Evolutionary conservation across 2,113 vertebrate species (phyloP).

Genomic region (Callionymus lyra): DNA sequence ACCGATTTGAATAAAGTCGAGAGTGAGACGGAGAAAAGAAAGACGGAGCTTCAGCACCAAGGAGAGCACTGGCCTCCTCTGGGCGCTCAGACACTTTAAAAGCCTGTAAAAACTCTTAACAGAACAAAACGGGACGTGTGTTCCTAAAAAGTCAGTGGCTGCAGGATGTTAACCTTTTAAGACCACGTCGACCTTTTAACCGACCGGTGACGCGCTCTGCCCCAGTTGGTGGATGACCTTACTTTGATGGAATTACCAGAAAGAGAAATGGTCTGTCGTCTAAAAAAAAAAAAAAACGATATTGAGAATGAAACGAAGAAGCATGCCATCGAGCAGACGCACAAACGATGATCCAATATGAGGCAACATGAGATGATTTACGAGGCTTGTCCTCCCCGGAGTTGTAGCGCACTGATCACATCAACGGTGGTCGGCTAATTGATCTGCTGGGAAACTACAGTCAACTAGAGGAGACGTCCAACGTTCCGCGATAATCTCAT

Average conservation of each 20-base stretch:
- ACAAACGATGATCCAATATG: constrained; percentile 2
- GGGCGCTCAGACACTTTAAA: constrained; percentile 15
- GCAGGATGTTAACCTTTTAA: constrained; percentile 59
- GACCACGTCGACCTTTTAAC: constrained; percentile 55
- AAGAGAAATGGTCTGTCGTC: constrained; percentile 32
- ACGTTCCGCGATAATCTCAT: too few species aligned
- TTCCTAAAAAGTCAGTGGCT: constrained; percentile 21
- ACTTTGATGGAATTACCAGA: constrained; percentile 60
- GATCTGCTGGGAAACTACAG: neutral
- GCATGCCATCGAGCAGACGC: constrained; percentile 1
- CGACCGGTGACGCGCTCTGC: constrained; percentile 43
- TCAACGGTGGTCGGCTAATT: constrained; percentile 1
- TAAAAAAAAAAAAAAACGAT: constrained; percentile 35
- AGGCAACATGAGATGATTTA: constrained; percentile 18
- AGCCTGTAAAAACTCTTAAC: constrained; percentile 11
- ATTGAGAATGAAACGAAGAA: constrained; percentile 15
- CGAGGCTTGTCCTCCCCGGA: constrained; percentile 4
- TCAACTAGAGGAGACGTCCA: too few species aligned
- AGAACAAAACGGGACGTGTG: constrained; percentile 13
- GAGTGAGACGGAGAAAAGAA: too few species aligned
- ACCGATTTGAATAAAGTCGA: constrained; percentile 35
- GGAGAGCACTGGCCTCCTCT: constrained; percentile 28
- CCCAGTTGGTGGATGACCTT: constrained; percentile 55
- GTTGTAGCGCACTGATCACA: constrained; percentile 1
- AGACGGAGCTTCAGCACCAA: constrained; percentile 29